These are phyloP conservation scores for Hoplodrina ambigua DNA, from an alignment of 2,888 invertebrate genomes.

Conservation along the genomic window DNA sequence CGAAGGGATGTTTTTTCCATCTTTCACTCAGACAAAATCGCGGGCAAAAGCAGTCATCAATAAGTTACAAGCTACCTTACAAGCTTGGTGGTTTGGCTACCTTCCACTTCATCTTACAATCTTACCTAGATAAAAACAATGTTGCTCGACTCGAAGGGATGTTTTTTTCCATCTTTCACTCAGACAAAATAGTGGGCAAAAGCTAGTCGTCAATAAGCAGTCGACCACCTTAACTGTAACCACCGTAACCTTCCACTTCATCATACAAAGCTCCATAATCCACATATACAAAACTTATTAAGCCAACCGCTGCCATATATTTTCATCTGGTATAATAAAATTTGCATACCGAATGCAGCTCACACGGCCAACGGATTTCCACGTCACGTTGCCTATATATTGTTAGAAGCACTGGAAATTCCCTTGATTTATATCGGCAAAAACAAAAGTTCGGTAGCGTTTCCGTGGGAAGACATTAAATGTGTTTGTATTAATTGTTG, in stretches of 20 bases:
- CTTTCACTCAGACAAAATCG: not conserved
- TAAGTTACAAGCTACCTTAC: no score
- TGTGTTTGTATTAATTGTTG: conserved; percentile 14
- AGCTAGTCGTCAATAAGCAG: not conserved
- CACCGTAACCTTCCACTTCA: conserved; percentile 34
- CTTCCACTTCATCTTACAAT: no score
- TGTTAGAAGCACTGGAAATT: conserved; percentile 60
- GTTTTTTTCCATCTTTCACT: not conserved
- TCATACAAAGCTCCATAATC: conserved; percentile 47
- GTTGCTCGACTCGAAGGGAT: no score
- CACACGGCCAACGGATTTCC: conserved; percentile 67
- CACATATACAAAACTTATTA: conserved; percentile 65
- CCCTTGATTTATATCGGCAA: conserved; percentile 57
- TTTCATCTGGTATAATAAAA: conserved; percentile 78
- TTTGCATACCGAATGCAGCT: conserved; percentile 77
- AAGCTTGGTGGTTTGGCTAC: no score
- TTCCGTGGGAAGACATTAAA: conserved; percentile 28
- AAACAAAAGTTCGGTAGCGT: conserved; percentile 43
- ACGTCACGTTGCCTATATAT: conserved; percentile 63
- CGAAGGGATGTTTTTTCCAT: no score
- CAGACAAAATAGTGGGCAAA: not conserved
- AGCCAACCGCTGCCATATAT: conserved; percentile 67
- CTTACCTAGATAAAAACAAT: no score
- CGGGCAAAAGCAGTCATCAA: not conserved
- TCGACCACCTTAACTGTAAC: no score